These are phyloP conservation scores for Aldabrachelys gigantea DNA, from an alignment of 2,113 vertebrate species.

Conservation along the genomic window DNA sequence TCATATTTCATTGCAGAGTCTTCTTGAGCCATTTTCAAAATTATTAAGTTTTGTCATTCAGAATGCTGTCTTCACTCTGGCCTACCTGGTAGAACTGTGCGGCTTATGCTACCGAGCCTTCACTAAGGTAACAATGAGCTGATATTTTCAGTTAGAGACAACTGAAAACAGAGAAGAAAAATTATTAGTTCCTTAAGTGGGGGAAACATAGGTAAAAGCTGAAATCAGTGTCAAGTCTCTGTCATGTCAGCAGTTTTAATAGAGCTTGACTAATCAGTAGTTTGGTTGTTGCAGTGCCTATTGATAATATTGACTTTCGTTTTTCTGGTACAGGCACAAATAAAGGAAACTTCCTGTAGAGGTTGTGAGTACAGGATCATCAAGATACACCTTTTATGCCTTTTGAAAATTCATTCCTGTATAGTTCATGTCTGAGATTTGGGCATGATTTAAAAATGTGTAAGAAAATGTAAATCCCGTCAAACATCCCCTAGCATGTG, in stretches of 20 bases:
- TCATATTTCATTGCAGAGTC: constrained; percentile 84
- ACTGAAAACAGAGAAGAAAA: not conserved
- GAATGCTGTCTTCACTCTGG: constrained; percentile 94
- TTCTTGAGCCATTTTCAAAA: constrained; percentile 98
- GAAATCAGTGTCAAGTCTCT: constrained; percentile 26
- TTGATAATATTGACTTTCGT: not conserved
- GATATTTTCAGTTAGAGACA: not conserved
- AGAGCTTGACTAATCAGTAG: constrained; percentile 12
- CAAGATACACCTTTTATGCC: not conserved
- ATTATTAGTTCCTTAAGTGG: not conserved
- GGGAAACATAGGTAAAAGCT: constrained; percentile 5
- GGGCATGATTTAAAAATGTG: not conserved
- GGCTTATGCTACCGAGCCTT: constrained; percentile 96
- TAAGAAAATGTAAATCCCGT: not conserved
- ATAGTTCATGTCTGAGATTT: not conserved
- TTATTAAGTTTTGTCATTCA: constrained; percentile 97
- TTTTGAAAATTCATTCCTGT: not conserved
- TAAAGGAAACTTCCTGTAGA: not conserved
- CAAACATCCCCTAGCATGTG: not conserved
- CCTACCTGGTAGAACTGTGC: constrained; percentile 96
- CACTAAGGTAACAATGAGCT: constrained; percentile 89
- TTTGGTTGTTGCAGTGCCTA: not conserved
- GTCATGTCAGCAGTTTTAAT: not conserved
- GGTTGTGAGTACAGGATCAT: not conserved
- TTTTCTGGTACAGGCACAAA: not conserved